A percentile compares a stretch with the other conserved stretches of the same genome.
These are phyloP conservation scores for Sisyra nigra DNA, from an alignment of 2,888 invertebrate species.

Conservation along the genomic window DNA sequence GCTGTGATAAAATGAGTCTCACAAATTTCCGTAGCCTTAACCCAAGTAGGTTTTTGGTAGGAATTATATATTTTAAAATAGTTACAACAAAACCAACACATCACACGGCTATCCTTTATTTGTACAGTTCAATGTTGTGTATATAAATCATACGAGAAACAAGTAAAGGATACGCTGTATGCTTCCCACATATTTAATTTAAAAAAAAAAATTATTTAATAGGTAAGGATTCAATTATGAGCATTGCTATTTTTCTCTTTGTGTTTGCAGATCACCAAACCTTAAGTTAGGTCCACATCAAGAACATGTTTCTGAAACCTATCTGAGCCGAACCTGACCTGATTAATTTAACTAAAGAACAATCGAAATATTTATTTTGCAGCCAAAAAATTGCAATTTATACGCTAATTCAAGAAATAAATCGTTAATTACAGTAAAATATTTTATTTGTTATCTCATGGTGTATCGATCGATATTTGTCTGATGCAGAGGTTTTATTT, in stretches of 20 bases:
- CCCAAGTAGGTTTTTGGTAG: slow-evolving; percentile 30
- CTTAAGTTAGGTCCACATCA: slow-evolving; percentile 2
- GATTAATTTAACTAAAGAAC: too few relatives aligned
- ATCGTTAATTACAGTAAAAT: too few relatives aligned
- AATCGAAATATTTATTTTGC: background rate
- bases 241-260: slow-evolving; percentile 29
- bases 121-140: background rate
- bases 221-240: background rate
- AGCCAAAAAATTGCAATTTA: background rate
- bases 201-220: background rate
- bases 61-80: slow-evolving; percentile 16
- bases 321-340: too few relatives aligned
- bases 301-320: background rate
- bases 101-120: too few relatives aligned
- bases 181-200: background rate
- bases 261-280: slow-evolving; percentile 27
- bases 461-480: too few relatives aligned
- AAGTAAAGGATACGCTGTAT: background rate
- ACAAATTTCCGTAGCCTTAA: slow-evolving; percentile 19
- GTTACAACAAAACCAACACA: background rate
- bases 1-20: slow-evolving; percentile 8
- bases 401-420: too few relatives aligned
- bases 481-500: too few relatives aligned
- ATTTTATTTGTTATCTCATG: too few relatives aligned
- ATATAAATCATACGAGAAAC: background rate